Evolutionary conservation across 2,888 invertebrate genomes (phyloP).

Genomic region (Choristoneura rosaceana): DNA sequence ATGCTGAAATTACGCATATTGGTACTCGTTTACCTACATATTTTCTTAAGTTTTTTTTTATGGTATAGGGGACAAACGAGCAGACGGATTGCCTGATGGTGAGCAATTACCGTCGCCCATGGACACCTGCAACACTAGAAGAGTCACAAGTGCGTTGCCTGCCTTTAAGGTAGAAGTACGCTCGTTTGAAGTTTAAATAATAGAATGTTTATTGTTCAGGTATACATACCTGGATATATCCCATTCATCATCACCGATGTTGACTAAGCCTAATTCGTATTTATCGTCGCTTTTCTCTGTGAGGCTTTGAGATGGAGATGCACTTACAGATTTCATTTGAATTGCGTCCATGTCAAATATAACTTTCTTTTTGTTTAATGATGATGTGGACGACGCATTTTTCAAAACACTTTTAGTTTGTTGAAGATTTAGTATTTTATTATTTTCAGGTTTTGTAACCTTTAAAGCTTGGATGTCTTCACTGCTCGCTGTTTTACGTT

Average conservation of each 20-base stretch:
- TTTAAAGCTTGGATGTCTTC: conserved; percentile 63
- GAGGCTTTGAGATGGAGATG: conserved; percentile 80
- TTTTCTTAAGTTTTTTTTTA: too few species aligned
- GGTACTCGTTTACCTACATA: too few species aligned
- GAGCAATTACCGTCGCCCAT: too few species aligned
- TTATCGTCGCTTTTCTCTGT: conserved; percentile 76
- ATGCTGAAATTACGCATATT: too few species aligned
- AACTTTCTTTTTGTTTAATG: conserved; percentile 87
- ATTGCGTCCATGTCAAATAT: conserved; percentile 86
- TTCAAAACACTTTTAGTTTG: conserved; percentile 86
- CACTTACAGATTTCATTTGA: conserved; percentile 82
- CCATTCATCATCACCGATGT: conserved; percentile 82
- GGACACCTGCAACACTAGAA: too few species aligned
- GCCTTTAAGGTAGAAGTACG: too few species aligned
- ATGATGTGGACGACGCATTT: conserved; percentile 82
- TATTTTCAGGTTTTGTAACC: conserved; percentile 60
- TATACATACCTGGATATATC: conserved; percentile 79
- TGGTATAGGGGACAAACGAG: too few species aligned
- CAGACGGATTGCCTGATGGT: too few species aligned
- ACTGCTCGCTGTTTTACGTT: conserved; percentile 55
- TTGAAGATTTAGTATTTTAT: conserved; percentile 55
- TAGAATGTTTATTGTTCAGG: too few species aligned
- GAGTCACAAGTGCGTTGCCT: too few species aligned
- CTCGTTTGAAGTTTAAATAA: too few species aligned
- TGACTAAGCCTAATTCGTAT: conserved; percentile 70